A percentile compares a stretch with the other conserved stretches of the same genome.
phyloP scores from a whole-genome alignment of 2,797 vertebrate genomes.

The Crypturellus tataupa region DNA sequence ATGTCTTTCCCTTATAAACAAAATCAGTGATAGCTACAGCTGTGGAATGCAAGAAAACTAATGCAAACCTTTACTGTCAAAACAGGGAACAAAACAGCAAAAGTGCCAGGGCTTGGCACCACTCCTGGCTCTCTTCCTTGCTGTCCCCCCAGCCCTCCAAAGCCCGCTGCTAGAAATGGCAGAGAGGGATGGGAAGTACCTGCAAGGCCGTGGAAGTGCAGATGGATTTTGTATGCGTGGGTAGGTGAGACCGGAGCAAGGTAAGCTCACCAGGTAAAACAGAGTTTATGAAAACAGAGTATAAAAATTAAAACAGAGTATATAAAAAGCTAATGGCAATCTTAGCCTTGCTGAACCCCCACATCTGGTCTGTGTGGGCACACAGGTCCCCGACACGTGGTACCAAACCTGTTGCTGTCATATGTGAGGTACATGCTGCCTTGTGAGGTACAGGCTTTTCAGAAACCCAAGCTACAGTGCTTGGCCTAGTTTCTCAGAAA shows the following conservation, averaged over 20 bases:
- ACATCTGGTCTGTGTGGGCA: accelerated
- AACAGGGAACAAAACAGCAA: not conserved
- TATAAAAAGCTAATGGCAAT: not conserved
- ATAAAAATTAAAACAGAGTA: not conserved
- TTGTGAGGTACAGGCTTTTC: not conserved
- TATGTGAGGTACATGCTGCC: not conserved
- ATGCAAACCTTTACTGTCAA: not conserved
- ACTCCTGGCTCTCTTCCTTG: not conserved
- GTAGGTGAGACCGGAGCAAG: not conserved
- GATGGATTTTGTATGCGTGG: not conserved
- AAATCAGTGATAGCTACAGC: not conserved
- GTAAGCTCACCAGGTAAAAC: not conserved
- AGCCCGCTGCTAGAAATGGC: not conserved
- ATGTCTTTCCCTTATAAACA: not conserved
- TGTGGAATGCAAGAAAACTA: not conserved
- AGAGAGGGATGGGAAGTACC: not conserved
- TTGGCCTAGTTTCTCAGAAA: not conserved
- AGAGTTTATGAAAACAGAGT: accelerated
- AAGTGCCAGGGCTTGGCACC: not conserved
- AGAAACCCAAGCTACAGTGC: not conserved
- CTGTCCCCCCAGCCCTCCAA: not conserved
- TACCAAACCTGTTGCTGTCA: not conserved
- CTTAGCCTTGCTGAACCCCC: not conserved
- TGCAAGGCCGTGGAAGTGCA: not conserved
- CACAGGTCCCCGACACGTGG: not conserved